Evolutionary conservation across 35 echinoderm and acorn worm species (phyloP).

Genomic region (Amphiura filiformis): DNA sequence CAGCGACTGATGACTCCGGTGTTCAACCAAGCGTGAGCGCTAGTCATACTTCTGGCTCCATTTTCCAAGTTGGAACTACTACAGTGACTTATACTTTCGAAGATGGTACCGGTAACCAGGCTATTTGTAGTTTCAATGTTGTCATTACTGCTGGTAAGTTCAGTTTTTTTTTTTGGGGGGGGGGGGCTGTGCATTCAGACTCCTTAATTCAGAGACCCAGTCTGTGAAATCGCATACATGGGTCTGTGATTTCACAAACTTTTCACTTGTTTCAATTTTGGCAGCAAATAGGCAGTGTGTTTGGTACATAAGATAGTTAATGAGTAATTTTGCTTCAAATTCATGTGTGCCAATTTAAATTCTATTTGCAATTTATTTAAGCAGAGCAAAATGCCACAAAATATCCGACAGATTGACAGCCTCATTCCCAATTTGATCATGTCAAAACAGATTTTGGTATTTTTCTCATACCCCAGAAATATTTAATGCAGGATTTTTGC

Average conservation of each 20-base stretch:
- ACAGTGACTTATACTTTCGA: background rate
- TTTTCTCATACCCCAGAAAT: too few relatives aligned
- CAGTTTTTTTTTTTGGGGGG: too few relatives aligned
- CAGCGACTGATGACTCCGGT: background rate
- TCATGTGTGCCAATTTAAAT: background rate
- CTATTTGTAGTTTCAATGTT: background rate
- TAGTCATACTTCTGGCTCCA: background rate
- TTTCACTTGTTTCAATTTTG: too few relatives aligned
- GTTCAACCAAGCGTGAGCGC: background rate
- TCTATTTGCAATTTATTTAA: background rate
- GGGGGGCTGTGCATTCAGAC: too few relatives aligned
- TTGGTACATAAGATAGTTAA: too few relatives aligned
- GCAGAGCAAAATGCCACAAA: background rate
- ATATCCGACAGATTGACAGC: background rate
- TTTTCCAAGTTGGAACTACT: background rate
- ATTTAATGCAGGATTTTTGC: too few relatives aligned
- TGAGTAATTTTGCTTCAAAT: background rate
- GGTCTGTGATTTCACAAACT: background rate
- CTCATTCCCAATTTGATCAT: background rate
- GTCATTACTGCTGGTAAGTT: background rate
- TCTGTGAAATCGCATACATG: too few relatives aligned
- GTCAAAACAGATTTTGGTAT: too few relatives aligned
- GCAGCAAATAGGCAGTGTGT: background rate
- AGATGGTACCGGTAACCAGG: background rate
- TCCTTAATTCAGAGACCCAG: too few relatives aligned